Percentiles rank a stretch among this genome's conserved stretches.
phyloP scores from a whole-genome alignment of 2,113 vertebrate genomes.

The Charina bottae region DNA sequence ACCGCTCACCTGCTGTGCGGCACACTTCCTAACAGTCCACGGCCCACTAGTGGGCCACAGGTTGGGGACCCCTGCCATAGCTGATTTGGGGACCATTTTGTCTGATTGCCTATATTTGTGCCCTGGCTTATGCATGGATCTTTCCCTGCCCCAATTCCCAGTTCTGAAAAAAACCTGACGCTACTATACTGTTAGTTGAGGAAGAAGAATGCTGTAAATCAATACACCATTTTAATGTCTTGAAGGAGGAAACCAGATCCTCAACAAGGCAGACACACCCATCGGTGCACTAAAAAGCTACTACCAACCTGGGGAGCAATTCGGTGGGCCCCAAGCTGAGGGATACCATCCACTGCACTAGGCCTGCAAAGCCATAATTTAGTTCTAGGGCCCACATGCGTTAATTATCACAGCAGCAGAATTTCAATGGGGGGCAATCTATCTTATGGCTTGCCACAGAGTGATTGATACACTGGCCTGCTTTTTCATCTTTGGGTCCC shows the following conservation, averaged over 20 bases:
- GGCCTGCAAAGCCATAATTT: background rate
- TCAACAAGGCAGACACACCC: background rate
- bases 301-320: background rate
- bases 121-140: background rate
- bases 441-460: background rate
- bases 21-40: too few species aligned
- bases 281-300: background rate
- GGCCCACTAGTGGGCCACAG: too few species aligned
- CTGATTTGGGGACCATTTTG: background rate
- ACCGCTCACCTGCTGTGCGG: too few species aligned
- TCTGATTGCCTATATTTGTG: background rate
- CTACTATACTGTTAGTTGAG: background rate
- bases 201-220: constrained; percentile 6
- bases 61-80: too few species aligned
- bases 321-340: background rate
- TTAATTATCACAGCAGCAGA: constrained; percentile 14
- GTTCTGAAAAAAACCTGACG: background rate
- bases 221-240: background rate
- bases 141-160: background rate
- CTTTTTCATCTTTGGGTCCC: background rate
- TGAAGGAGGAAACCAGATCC: background rate
- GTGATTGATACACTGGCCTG: background rate
- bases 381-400: background rate
- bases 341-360: background rate
- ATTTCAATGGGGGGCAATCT: background rate